These are phyloP conservation scores for Trinectes maculatus DNA, from an alignment of 2,113 vertebrate species.

Conservation along the genomic window DNA sequence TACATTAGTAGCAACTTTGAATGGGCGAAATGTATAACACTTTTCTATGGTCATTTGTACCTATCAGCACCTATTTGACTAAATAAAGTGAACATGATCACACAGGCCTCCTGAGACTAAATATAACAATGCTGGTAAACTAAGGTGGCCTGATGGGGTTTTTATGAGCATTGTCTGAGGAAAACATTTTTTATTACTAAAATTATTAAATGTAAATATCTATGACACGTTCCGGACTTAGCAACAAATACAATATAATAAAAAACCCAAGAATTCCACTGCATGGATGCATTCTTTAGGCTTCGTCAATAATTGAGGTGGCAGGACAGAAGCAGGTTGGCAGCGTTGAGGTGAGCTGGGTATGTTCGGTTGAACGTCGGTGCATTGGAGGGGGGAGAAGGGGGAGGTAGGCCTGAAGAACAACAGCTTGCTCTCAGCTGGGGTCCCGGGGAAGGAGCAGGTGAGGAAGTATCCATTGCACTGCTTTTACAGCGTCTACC, in stretches of 20 bases:
- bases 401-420: conserved; percentile 50
- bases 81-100: no score
- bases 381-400: conserved; percentile 31
- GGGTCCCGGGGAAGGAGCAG: conserved; percentile 75
- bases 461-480: conserved; percentile 80
- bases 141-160: no score
- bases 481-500: conserved; percentile 75
- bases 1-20: no score
- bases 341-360: conserved; percentile 2
- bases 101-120: neutral
- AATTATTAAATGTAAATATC: no score
- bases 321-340: conserved; percentile 33
- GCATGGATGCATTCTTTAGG: conserved; percentile 26
- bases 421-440: conserved; percentile 80
- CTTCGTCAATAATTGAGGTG: conserved; percentile 60
- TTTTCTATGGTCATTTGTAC: no score
- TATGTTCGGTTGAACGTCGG: conserved; percentile 28
- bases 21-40: no score
- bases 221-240: no score
- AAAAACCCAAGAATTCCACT: no score
- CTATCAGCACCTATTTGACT: no score
- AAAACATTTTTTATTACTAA: no score
- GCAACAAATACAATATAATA: neutral
- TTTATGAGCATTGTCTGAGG: no score
- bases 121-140: no score